phyloP scores from a whole-genome alignment of 2,113 vertebrate genomes.

The Chionomys nivalis region DNA sequence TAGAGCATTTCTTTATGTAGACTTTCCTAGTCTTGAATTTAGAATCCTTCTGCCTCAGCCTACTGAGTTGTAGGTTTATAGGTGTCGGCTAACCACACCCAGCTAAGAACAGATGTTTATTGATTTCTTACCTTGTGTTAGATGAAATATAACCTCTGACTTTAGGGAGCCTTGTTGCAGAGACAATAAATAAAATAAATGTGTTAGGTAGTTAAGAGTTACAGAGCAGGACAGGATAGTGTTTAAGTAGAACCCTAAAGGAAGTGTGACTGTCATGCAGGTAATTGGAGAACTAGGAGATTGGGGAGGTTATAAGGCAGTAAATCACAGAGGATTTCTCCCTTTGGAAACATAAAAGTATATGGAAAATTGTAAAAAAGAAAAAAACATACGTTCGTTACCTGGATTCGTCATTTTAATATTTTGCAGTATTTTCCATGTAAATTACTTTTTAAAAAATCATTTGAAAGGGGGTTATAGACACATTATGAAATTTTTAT shows the following conservation, averaged over 20 bases:
- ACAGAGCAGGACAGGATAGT: neutral
- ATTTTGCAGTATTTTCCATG: slow-evolving; percentile 26
- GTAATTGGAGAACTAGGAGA: neutral
- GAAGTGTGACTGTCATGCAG: neutral
- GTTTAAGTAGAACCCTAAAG: neutral
- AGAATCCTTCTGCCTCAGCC: neutral
- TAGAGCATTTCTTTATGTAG: neutral
- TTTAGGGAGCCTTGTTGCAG: neutral
- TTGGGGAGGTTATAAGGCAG: neutral
- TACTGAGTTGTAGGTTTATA: neutral
- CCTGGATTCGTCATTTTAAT: slow-evolving; percentile 25
- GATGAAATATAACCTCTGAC: slow-evolving; percentile 1
- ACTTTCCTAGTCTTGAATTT: neutral
- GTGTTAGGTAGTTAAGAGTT: neutral
- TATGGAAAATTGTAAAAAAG: neutral
- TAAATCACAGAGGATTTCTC: neutral
- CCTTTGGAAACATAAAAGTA: slow-evolving; percentile 15
- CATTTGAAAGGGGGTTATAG: slow-evolving; percentile 45
- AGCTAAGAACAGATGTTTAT: slow-evolving; percentile 1
- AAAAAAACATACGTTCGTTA: neutral
- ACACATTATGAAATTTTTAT: slow-evolving; percentile 9
- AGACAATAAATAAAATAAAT: neutral
- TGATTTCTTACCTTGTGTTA: slow-evolving; percentile 28
- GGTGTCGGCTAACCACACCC: neutral
- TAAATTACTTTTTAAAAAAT: slow-evolving; percentile 51